Percentiles rank a stretch among this genome's conserved stretches.
phyloP scores from a whole-genome alignment of 2,888 invertebrate species.

The Petrolisthes cinctipes region DNA sequence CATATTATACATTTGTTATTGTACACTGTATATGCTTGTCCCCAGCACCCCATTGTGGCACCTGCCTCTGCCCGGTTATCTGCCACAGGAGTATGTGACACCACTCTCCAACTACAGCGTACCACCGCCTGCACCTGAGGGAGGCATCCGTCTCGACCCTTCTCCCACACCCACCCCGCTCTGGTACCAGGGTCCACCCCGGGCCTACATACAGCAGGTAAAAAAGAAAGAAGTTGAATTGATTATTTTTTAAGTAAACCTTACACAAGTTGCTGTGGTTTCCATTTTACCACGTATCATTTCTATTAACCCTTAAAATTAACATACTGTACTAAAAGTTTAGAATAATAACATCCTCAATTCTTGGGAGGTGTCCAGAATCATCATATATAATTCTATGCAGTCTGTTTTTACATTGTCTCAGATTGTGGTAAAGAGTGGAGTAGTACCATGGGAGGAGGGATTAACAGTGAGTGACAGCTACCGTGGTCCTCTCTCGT shows the following conservation, averaged over 20 bases:
- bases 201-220: conserved; percentile 72
- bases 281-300: not conserved
- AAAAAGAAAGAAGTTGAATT: not conserved
- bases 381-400: too few relatives aligned
- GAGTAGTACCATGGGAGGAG: conserved; percentile 89
- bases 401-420: not conserved
- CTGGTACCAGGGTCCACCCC: conserved; percentile 72
- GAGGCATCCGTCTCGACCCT: conserved; percentile 61
- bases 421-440: conserved; percentile 73
- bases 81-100: conserved; percentile 77
- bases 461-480: conserved; percentile 89
- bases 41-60: conserved; percentile 85
- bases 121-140: conserved; percentile 60
- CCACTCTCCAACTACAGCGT: conserved; percentile 67
- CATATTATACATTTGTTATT: too few relatives aligned
- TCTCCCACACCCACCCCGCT: conserved; percentile 67
- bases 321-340: too few relatives aligned
- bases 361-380: too few relatives aligned
- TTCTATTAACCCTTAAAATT: too few relatives aligned
- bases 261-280: too few relatives aligned
- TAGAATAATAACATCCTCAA: too few relatives aligned
- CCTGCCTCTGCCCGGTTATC: conserved; percentile 90
- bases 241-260: too few relatives aligned
- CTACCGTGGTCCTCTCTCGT: conserved; percentile 89
- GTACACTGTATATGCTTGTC: not conserved